These are phyloP conservation scores for Fringilla coelebs DNA, from an alignment of 2,797 vertebrate species.

Conservation along the genomic window DNA sequence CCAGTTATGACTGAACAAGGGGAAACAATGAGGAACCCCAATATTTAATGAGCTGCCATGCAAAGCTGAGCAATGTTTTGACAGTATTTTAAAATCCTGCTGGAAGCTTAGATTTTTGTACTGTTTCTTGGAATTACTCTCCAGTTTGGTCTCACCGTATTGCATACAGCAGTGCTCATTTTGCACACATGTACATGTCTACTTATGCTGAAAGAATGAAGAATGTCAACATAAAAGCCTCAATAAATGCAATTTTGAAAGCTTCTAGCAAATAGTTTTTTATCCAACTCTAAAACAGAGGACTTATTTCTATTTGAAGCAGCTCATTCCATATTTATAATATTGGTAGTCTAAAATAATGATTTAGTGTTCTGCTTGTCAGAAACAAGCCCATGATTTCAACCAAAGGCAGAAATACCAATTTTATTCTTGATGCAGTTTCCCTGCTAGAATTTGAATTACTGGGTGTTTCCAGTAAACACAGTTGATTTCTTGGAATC, in stretches of 20 bases:
- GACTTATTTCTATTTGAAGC: background rate
- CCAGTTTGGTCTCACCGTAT: background rate
- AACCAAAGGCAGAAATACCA: background rate
- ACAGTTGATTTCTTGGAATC: background rate
- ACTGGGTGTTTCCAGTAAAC: background rate
- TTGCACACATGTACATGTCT: background rate
- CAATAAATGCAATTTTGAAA: background rate
- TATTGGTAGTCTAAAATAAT: background rate
- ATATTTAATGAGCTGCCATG: background rate
- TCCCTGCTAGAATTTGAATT: background rate
- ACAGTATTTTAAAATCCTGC: background rate
- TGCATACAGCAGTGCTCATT: background rate
- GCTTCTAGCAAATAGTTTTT: background rate
- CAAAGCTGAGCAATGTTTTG: background rate
- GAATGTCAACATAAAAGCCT: background rate
- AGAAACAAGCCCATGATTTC: background rate
- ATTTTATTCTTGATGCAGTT: background rate
- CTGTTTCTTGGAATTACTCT: background rate
- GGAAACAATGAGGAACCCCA: background rate
- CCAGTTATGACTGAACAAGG: background rate
- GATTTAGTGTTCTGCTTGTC: background rate
- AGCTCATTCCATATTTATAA: constrained; percentile 5
- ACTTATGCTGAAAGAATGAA: background rate
- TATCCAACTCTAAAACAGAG: background rate
- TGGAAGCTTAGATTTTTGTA: background rate